phyloP scores from a whole-genome alignment of 2,113 vertebrate genomes.

The Xiphophorus couchianus region DNA sequence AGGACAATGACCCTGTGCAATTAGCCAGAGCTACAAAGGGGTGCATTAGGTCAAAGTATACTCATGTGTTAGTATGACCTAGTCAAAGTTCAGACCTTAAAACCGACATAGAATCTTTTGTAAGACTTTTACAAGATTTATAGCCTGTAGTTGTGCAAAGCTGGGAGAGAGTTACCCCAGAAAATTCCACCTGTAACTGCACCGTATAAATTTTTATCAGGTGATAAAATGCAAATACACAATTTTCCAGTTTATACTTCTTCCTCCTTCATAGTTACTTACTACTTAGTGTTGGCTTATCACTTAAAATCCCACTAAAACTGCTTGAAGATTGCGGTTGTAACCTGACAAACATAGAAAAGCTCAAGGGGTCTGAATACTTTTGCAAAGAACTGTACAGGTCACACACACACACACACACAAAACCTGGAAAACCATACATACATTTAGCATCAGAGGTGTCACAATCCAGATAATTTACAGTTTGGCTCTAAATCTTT shows the following conservation, averaged over 20 bases:
- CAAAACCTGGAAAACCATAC: background rate
- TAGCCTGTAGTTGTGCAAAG: background rate
- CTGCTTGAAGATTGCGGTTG: background rate
- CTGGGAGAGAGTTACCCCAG: background rate
- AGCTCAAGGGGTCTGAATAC: background rate
- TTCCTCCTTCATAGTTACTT: background rate
- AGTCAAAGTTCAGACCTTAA: background rate
- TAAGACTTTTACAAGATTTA: background rate
- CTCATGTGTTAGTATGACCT: background rate
- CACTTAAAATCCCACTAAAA: background rate
- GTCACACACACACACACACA: background rate
- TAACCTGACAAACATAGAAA: background rate
- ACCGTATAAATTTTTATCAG: background rate
- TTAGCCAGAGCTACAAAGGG: background rate
- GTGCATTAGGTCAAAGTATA: background rate
- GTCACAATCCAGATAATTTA: conserved; percentile 33
- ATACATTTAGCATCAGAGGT: background rate
- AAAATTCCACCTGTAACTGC: background rate
- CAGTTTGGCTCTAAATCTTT: conserved; percentile 34
- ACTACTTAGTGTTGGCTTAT: background rate
- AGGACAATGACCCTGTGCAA: background rate
- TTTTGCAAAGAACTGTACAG: background rate
- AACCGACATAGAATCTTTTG: background rate
- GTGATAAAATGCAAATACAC: background rate
- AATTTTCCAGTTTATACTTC: background rate